These are phyloP conservation scores for Zygogramma bicolorata DNA, from an alignment of 2,888 invertebrate genomes.

Conservation along the genomic window DNA sequence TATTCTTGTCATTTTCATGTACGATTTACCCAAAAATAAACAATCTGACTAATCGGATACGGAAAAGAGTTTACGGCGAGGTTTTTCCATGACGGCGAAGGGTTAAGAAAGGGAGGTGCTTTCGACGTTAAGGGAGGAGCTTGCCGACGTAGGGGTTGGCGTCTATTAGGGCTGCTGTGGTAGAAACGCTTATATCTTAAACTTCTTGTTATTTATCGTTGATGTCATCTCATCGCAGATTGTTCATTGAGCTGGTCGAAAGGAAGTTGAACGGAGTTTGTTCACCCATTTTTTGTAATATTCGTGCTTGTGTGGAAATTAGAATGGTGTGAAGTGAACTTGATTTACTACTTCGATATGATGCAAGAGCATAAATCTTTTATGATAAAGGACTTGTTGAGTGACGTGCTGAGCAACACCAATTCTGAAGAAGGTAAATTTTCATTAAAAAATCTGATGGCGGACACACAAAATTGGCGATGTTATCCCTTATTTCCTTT, in stretches of 20 bases:
- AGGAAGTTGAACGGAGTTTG: background rate
- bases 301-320: background rate
- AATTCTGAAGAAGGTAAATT: constrained; percentile 43
- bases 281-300: constrained; percentile 5
- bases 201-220: constrained; percentile 54
- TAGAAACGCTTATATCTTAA: constrained; percentile 54
- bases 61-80: background rate
- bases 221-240: constrained; percentile 28
- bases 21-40: background rate
- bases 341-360: background rate
- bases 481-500: too few species aligned
- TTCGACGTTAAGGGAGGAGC: constrained; percentile 48
- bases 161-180: constrained; percentile 53
- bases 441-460: background rate
- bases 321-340: background rate
- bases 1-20: background rate
- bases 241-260: constrained; percentile 1
- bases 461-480: too few species aligned
- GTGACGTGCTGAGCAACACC: constrained; percentile 73
- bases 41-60: constrained; percentile 19
- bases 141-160: constrained; percentile 48
- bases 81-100: background rate
- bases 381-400: constrained; percentile 85
- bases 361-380: constrained; percentile 83
- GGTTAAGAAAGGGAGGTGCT: constrained; percentile 37